A percentile compares a stretch with the other conserved stretches of the same genome.
Conservation (phyloP, 1,140 invertebrate genomes). For the Lasioglossum albipes region DNA sequence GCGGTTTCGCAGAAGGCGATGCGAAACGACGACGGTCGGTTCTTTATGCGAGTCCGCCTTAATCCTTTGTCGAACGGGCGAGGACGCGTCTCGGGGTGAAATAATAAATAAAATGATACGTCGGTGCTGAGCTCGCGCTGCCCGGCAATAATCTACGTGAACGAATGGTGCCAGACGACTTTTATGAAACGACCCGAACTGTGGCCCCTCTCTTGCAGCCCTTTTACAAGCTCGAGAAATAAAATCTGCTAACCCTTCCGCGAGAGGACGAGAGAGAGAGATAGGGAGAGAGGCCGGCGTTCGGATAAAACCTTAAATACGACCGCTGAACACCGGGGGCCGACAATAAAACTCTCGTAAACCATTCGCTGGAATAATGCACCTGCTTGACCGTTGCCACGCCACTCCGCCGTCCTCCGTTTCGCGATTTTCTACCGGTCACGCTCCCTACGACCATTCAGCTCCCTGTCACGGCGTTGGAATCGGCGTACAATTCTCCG, state of each 20-base stretch:
- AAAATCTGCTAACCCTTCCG: constrained; percentile 62
- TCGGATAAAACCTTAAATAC: constrained; percentile 78
- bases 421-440: constrained; percentile 6
- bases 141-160: constrained; percentile 61
- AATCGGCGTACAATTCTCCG: too few species aligned
- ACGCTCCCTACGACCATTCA: too few species aligned
- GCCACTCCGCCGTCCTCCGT: neutral
- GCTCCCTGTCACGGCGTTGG: too few species aligned
- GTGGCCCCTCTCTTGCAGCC: constrained; percentile 1
- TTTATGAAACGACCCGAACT: constrained; percentile 59
- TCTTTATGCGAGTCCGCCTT: constrained; percentile 57
- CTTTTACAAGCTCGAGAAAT: constrained; percentile 57
- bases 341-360: constrained; percentile 66
- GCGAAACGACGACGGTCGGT: constrained; percentile 46
- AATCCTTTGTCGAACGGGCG: constrained; percentile 45
- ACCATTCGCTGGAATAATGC: constrained; percentile 57
- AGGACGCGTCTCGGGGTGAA: constrained; percentile 52
- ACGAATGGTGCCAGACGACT: constrained; percentile 67
- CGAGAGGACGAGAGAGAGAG: constrained; percentile 24
- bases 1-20: constrained; percentile 44
- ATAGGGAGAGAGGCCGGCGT: constrained; percentile 30
- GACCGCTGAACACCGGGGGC: constrained; percentile 71
- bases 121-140: constrained; percentile 42
- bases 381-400: constrained; percentile 51
- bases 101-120: constrained; percentile 67